phyloP scores from a whole-genome alignment of 2,888 invertebrate genomes.

The Halocaridina rubra region DNA sequence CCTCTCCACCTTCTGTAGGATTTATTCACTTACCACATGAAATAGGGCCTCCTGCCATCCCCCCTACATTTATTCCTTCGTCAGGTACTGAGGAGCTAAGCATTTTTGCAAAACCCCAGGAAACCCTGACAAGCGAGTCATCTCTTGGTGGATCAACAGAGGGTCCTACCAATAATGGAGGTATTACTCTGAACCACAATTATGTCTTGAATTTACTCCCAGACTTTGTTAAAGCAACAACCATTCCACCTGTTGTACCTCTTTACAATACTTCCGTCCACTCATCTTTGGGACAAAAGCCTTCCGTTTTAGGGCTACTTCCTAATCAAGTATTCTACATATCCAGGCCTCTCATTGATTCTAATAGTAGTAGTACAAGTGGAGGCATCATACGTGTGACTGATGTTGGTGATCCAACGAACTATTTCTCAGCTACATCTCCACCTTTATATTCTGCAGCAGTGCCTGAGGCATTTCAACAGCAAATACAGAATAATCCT shows the following conservation, averaged over 20 bases:
- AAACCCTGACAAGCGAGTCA: background rate
- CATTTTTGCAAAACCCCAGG: background rate
- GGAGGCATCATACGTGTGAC: constrained; percentile 28
- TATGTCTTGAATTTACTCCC: constrained; percentile 51
- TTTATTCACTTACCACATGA: background rate
- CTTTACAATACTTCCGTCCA: constrained; percentile 47
- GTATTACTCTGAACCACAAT: constrained; percentile 50
- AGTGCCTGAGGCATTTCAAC: too few relatives aligned
- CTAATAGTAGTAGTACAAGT: background rate
- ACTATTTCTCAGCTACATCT: background rate
- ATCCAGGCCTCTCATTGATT: background rate
- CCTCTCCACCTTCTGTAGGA: background rate
- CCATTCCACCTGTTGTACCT: constrained; percentile 56
- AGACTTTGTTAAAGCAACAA: constrained; percentile 54
- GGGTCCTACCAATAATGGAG: constrained; percentile 42
- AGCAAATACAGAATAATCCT: too few relatives aligned
- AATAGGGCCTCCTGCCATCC: background rate
- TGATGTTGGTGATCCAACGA: constrained; percentile 24
- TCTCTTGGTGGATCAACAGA: background rate
- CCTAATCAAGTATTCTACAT: constrained; percentile 51
- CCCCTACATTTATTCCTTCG: background rate
- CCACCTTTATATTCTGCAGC: background rate
- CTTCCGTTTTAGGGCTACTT: constrained; percentile 54
- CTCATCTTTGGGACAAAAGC: constrained; percentile 32
- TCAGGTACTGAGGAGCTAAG: background rate